phyloP scores from a whole-genome alignment of 2,797 vertebrate species.

The Otolemur crassicaudatus region DNA sequence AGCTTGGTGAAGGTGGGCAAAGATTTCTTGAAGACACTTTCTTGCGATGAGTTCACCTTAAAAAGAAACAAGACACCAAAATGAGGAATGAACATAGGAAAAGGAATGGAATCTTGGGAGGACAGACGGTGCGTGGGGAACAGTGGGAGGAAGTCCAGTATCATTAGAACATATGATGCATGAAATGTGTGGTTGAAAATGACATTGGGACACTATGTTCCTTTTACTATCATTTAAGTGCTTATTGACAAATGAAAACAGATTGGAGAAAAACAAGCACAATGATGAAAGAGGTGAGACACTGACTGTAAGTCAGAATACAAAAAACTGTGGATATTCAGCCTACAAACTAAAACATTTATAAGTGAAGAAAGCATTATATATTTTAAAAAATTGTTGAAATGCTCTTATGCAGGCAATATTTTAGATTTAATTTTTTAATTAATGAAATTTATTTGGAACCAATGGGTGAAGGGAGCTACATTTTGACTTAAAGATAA shows the following conservation, averaged over 20 bases:
- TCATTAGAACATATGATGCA: neutral
- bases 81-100: neutral
- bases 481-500: neutral
- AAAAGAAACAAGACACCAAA: neutral
- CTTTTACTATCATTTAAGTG: neutral
- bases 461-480: neutral
- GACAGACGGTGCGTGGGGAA: neutral
- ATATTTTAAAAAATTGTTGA: neutral
- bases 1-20: neutral
- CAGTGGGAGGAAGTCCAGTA: neutral
- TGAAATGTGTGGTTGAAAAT: neutral
- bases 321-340: neutral
- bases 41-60: neutral
- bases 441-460: slow-evolving; percentile 38
- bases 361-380: neutral
- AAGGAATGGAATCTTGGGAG: neutral
- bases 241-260: slow-evolving; percentile 4
- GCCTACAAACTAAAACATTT: neutral
- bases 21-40: neutral
- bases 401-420: neutral
- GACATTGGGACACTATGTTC: neutral
- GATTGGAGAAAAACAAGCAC: neutral
- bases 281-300: neutral
- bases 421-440: neutral
- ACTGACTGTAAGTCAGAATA: neutral